phyloP scores from a whole-genome alignment of 30 jellyfish, hydroid and myxozoan genomes.

The Chrysaora quinquecirrha region DNA sequence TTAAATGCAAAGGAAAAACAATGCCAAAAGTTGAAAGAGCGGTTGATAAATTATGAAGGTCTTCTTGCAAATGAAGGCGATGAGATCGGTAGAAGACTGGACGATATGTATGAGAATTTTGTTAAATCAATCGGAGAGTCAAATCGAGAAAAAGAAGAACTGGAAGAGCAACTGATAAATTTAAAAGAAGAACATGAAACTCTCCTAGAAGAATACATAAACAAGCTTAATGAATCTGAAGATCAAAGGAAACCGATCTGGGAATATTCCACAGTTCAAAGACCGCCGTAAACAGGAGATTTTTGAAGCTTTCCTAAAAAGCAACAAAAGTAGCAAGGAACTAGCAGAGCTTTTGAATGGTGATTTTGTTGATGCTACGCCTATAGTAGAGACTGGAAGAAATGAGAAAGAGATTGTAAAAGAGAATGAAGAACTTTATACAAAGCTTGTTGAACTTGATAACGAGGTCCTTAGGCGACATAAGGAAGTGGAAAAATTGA shows the following conservation, averaged over 20 bases:
- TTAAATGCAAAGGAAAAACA: constrained; percentile 43
- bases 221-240: constrained; percentile 18
- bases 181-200: constrained; percentile 33
- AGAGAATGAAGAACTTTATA: constrained; percentile 44
- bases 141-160: constrained; percentile 28
- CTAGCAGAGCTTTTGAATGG: constrained; percentile 34
- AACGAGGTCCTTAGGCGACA: constrained; percentile 11
- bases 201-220: constrained; percentile 47
- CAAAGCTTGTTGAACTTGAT: constrained; percentile 33
- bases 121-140: constrained; percentile 26
- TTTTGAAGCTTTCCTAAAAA: constrained; percentile 25
- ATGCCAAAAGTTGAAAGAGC: constrained; percentile 26
- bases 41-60: constrained; percentile 29
- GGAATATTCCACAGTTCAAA: neutral
- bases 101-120: constrained; percentile 59
- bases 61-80: constrained; percentile 9
- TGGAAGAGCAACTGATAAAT: constrained; percentile 33
- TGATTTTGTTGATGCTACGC: constrained; percentile 29
- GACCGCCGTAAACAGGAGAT: constrained; percentile 22
- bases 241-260: neutral
- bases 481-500: constrained; percentile 30
- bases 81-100: constrained; percentile 54
- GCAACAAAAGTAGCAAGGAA: constrained; percentile 33
- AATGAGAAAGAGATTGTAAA: constrained; percentile 6
- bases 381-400: neutral